Conservation (phyloP, 2,888 invertebrate species). For the Cosmopolites sordidus region DNA sequence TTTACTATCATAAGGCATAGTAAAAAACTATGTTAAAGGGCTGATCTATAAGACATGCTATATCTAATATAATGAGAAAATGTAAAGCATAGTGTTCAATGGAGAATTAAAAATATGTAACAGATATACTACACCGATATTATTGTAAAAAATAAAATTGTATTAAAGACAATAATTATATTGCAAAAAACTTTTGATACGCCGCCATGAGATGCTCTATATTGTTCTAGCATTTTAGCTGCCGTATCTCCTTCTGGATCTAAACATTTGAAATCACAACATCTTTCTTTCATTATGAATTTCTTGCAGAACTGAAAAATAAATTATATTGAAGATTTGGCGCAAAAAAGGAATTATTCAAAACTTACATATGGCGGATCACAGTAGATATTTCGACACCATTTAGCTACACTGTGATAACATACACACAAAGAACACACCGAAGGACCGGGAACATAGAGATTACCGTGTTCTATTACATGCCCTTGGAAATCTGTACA, state of each 20-base stretch:
- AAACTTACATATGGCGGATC: constrained; percentile 77
- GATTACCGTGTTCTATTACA: constrained; percentile 69
- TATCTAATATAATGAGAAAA: no score
- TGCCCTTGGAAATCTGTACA: constrained; percentile 81
- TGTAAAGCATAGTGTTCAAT: no score
- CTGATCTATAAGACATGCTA: no score
- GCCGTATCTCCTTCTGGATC: constrained; percentile 68
- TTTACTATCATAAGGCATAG: no score
- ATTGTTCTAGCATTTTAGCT: constrained; percentile 39
- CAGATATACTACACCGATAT: no score
- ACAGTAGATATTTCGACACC: constrained; percentile 84
- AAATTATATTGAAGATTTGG: not conserved
- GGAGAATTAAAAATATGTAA: no score
- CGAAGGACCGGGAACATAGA: constrained; percentile 80
- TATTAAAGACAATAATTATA: no score
- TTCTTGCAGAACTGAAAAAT: constrained; percentile 71
- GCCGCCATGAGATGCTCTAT: constrained; percentile 31
- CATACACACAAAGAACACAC: constrained; percentile 82
- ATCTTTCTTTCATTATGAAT: constrained; percentile 77
- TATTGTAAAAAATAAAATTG: no score
- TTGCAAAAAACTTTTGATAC: no score
- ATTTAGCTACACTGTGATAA: constrained; percentile 80
- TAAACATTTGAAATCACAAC: constrained; percentile 86
- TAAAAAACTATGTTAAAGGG: no score
- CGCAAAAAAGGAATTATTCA: not conserved